Base-by-base conservation (phyloP, 2,113 vertebrate species). In the Oncorhynchus kisutch region DNA sequence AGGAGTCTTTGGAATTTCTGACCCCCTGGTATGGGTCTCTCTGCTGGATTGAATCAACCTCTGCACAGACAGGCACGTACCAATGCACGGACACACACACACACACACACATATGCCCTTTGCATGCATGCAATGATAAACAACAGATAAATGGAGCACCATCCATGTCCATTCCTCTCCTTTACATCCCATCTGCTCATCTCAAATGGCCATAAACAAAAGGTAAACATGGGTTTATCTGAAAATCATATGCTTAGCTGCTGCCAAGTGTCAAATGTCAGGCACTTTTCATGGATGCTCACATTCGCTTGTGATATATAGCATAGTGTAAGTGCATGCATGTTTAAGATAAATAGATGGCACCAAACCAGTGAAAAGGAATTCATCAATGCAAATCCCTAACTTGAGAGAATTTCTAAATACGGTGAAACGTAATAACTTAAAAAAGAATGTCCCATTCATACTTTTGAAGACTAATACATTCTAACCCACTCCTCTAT, bases 191-290 rank as follows among this genome's bases (percentile, higher is more conserved):
- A 51, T 48, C 73, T 65, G 72, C 80, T 78, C 20, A 25, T 74
- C 68, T 24, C 39, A 68, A 79, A 81, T 48, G 75, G 76, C 78
- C 72, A 59, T 76, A 57, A 84, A 83, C 74, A 78, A 73, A 73
- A 76, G 72, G 79, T 77, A 78, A 81, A 83, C 73, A 78, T 75
- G 70, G 67, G 71, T 76, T 75, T 69, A n/a, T 16, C 0, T 7
- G 8, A 48, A 29, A 20, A 77, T 24, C 87, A 87, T 72, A 88
- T 84, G 78, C 74, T 86, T 78, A 82, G 78, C 79, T 79, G 11
- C 6, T 34, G 67, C 80, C 75, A 87, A 83, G 78, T 80, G 84
- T 82, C 83, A 82, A 67, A 34, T 81, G 77, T 85, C 83, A 84
- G 70, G 24, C 75, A 66, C 0, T 79, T 84, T 79, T 86, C 78